Evolutionary conservation across 2,797 vertebrate species (phyloP), one percentile per base, ranked within the genome.

Genomic region (Tolypeutes matacus): DNA sequence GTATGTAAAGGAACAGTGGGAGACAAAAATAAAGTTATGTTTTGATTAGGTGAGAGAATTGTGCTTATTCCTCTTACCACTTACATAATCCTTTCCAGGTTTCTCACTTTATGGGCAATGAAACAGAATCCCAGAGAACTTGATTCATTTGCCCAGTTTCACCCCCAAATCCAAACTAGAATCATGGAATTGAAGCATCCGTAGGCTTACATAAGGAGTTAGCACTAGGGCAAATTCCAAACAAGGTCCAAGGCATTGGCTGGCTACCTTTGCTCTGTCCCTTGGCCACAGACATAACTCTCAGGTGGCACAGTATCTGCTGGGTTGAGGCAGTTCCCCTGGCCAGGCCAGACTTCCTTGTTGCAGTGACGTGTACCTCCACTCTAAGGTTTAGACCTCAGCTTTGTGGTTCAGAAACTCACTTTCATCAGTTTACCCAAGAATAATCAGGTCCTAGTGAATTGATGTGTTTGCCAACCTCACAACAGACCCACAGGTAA

Each of bases 1-100:
- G 36, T n/a, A 21, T 67, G 53, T 89, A 82, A 84, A 80, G 42
- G 31, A 70, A 77, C n/a, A 67, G 12, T 53, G 9, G 20, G n/a
- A 56, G n/a, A 69, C 89, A 78, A 92, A 87, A 84, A 77, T 17
- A 58, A 89, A 62, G 12, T 65, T 76, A 3, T 11, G 49, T 77
- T 95, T 95, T n/a, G 12, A 72, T 88, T 80, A 87, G 25, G 11
- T 95, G 49, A 89, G 62, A 69, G 23, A 62, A 78, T 21, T 89
- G 77, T 65, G 34, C 56, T 82, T 85, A 67, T 56, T 77, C 34
- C 56, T 36, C 12, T 13, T 72, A 70, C 9, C 49, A 58, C 20
- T 75, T 76, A 58, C 2, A 53, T 78, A 67, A 39, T 82, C 20
- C 88, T 93, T 91, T 60, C 77, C 81, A 95, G 36, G 21, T 60